A percentile compares a stretch with the other conserved stretches of the same genome.
These are phyloP conservation scores for Lasioglossum oenotherae DNA, from an alignment of 2,888 invertebrate genomes.

Conservation along the genomic window DNA sequence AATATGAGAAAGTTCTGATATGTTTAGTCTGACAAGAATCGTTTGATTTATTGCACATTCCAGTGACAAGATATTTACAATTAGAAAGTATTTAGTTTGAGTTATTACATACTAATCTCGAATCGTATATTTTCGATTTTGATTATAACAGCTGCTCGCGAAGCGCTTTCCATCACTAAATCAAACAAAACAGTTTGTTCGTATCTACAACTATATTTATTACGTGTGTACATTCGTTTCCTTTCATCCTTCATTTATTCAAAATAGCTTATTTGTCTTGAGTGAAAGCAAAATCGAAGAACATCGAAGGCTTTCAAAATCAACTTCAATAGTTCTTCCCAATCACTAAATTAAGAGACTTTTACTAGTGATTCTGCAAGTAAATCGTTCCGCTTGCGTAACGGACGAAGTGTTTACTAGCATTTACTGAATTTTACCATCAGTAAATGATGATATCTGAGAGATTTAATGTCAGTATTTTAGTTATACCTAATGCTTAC, in stretches of 20 bases:
- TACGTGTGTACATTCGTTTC: background rate
- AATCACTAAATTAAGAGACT: background rate
- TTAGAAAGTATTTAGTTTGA: background rate
- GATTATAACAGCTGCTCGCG: background rate
- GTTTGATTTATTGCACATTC: background rate
- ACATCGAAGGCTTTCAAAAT: background rate
- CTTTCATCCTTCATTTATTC: background rate
- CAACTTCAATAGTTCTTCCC: background rate
- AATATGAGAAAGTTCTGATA: background rate
- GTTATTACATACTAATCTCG: background rate
- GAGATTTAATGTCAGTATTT: background rate
- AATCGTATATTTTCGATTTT: background rate
- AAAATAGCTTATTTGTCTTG: background rate
- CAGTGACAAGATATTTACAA: background rate
- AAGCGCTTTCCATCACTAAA: background rate
- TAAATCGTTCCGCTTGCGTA: background rate
- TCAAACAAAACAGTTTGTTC: background rate
- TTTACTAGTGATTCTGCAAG: background rate
- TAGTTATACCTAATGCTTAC: background rate
- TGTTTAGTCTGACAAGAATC: background rate
- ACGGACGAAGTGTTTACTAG: background rate
- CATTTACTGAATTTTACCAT: background rate
- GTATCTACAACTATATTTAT: background rate
- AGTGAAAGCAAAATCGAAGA: background rate
- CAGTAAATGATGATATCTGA: background rate